Evolutionary conservation across 1,140 invertebrate genomes (phyloP).

Genomic region (Scylla paramamosain): DNA sequence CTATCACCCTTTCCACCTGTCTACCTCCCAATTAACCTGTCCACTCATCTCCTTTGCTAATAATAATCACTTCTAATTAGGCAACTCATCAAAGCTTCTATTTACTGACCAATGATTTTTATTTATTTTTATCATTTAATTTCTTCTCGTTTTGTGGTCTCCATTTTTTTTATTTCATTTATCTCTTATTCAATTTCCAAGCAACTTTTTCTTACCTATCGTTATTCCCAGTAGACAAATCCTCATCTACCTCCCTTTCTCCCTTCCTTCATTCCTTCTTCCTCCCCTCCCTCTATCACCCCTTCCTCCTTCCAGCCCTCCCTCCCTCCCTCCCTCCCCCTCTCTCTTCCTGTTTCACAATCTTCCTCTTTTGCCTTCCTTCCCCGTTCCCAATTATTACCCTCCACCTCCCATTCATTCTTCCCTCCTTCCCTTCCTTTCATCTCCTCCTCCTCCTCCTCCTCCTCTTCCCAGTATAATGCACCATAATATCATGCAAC

Average conservation of each 20-base stretch:
- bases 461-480: background rate
- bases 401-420: background rate
- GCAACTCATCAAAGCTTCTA: too few species aligned
- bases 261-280: background rate
- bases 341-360: background rate
- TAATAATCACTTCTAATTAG: too few species aligned
- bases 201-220: background rate
- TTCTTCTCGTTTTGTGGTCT: background rate
- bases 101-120: too few species aligned
- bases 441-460: background rate
- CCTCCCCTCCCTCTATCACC: background rate
- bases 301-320: too few species aligned
- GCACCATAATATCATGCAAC: background rate
- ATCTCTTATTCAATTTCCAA: background rate
- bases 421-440: background rate
- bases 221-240: background rate
- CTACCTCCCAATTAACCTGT: background rate
- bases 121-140: too few species aligned
- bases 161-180: background rate
- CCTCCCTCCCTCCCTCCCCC: background rate
- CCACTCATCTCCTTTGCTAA: background rate
- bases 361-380: constrained; percentile 21
- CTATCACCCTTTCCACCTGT: background rate
- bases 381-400: background rate
- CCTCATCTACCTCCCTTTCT: background rate